A percentile compares a stretch with the other conserved stretches of the same genome.
Conservation (phyloP, 2,797 vertebrate species). For the Gouania willdenowi region DNA sequence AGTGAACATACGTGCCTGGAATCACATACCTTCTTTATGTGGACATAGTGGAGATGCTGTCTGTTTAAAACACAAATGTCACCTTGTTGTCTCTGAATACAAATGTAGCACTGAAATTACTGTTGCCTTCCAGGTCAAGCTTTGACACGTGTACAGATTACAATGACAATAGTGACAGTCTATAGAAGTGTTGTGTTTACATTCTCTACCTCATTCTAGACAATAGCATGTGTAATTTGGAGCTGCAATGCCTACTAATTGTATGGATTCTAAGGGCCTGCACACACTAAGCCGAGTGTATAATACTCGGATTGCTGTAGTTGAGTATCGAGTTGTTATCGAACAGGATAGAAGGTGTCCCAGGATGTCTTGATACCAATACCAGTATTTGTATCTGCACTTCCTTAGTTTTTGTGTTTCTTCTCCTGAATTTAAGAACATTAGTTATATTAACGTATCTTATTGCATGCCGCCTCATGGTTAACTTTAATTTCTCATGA, state of each 20-base stretch:
- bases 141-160: not conserved
- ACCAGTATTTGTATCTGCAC: too few relatives aligned
- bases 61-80: not conserved
- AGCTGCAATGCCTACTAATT: not conserved
- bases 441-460: too few relatives aligned
- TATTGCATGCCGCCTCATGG: constrained; percentile 17
- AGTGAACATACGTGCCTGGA: not conserved
- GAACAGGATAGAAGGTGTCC: too few relatives aligned
- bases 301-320: too few relatives aligned
- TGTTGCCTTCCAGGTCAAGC: not conserved
- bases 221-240: too few relatives aligned
- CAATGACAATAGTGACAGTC: not conserved
- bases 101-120: not conserved
- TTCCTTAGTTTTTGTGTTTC: too few relatives aligned
- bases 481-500: constrained; percentile 43
- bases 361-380: too few relatives aligned
- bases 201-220: too few relatives aligned
- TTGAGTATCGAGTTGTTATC: too few relatives aligned
- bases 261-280: not conserved
- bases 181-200: too few relatives aligned
- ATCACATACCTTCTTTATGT: not conserved
- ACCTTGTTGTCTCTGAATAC: not conserved
- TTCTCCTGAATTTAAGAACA: too few relatives aligned
- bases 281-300: too few relatives aligned
- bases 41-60: not conserved